Conservation (phyloP, 2,113 vertebrate genomes). For the Pyxicephalus adspersus region DNA sequence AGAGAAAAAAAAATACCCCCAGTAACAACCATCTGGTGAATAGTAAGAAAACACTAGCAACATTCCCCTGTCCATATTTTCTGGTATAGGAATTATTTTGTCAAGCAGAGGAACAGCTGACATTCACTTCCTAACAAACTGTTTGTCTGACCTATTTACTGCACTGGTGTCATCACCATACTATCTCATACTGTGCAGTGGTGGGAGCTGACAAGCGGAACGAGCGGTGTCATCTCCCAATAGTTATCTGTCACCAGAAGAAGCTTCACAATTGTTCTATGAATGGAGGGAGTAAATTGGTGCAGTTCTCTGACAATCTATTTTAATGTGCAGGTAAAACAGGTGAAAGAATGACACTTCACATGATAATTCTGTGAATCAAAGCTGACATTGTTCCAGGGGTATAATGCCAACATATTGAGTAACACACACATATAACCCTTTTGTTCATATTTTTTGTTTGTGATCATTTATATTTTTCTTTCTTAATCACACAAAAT, state of each 20-base stretch:
- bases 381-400: neutral
- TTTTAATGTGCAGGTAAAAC: conserved; percentile 46
- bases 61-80: no score
- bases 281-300: conserved; percentile 64
- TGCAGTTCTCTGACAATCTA: conserved; percentile 57
- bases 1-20: no score
- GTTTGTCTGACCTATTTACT: conserved; percentile 70
- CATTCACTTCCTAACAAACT: conserved; percentile 69
- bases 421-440: neutral
- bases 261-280: conserved; percentile 69
- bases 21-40: no score
- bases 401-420: neutral
- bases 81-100: no score
- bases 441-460: neutral
- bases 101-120: conserved; percentile 61
- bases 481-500: no score
- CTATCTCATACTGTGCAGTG: conserved; percentile 64
- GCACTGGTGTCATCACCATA: conserved; percentile 65
- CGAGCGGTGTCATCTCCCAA: conserved; percentile 65
- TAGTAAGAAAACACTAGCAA: no score
- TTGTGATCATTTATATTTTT: no score
- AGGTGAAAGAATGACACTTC: no score
- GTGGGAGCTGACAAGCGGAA: conserved; percentile 72
- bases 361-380: neutral
- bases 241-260: conserved; percentile 72